These are phyloP conservation scores for Pachyseris speciosa DNA, from an alignment of 64 coral and sea anemone species.

Conservation along the genomic window DNA sequence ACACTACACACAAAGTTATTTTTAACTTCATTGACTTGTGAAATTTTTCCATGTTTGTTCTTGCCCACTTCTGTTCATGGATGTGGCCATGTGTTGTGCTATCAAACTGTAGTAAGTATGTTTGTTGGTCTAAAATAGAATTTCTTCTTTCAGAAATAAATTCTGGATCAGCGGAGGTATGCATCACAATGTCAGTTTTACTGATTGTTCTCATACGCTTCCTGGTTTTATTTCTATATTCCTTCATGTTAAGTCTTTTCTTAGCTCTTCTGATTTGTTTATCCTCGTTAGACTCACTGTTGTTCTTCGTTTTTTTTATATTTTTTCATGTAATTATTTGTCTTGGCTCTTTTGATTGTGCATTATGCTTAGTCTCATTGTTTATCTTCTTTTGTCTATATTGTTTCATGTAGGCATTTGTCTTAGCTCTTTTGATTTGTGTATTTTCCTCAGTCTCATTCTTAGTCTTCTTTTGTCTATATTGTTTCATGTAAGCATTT, in stretches of 20 bases:
- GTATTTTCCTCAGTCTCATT: slow-evolving; percentile 4
- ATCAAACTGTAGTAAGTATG: slow-evolving; percentile 22
- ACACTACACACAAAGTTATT: slow-evolving; percentile 17
- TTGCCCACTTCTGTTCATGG: slow-evolving; percentile 52
- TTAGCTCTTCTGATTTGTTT: background rate
- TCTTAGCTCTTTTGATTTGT: background rate
- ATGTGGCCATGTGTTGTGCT: slow-evolving; percentile 30
- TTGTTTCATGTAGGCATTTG: slow-evolving; percentile 49
- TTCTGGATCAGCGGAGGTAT: no score
- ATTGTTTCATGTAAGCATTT: slow-evolving; percentile 34
- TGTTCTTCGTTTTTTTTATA: background rate
- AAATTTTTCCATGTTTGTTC: slow-evolving; percentile 60
- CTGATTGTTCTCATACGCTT: background rate
- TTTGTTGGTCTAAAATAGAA: background rate
- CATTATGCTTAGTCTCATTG: background rate
- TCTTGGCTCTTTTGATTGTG: background rate
- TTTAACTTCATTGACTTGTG: slow-evolving; percentile 66
- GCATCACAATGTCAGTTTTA: no score
- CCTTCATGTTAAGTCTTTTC: background rate
- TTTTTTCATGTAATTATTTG: slow-evolving; percentile 40
- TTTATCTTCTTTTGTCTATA: slow-evolving; percentile 44
- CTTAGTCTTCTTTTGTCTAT: background rate
- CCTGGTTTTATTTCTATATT: background rate
- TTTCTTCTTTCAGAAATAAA: no score
- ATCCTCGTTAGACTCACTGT: background rate